Evolutionary conservation across 2,888 invertebrate species (phyloP).

Genomic region (Lottia scabra): DNA sequence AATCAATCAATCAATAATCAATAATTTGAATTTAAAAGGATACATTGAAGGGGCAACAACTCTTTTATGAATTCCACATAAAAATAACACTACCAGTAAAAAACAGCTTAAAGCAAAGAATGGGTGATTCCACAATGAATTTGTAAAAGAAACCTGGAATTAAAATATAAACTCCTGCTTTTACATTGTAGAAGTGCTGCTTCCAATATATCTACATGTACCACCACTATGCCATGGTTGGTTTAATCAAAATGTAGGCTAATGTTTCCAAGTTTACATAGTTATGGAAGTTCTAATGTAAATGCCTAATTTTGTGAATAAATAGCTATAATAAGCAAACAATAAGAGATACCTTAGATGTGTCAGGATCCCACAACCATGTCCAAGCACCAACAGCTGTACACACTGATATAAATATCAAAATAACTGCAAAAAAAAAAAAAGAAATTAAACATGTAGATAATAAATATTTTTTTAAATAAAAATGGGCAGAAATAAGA

Average conservation of each 20-base stretch:
- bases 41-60: constrained; percentile 85
- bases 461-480: too few relatives aligned
- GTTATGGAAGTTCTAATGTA: too few relatives aligned
- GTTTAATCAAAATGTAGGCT: too few relatives aligned
- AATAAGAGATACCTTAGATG: constrained; percentile 76
- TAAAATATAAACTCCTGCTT: not conserved
- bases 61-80: constrained; percentile 93
- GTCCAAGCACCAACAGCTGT: constrained; percentile 95
- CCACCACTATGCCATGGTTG: too few relatives aligned
- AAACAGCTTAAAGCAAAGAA: constrained; percentile 86
- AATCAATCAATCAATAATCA: too few relatives aligned
- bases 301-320: too few relatives aligned
- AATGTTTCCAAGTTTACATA: too few relatives aligned
- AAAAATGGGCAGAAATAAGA: too few relatives aligned
- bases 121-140: constrained; percentile 93
- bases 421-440: constrained; percentile 76
- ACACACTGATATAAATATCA: constrained; percentile 87
- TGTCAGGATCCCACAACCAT: constrained; percentile 94
- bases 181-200: too few relatives aligned
- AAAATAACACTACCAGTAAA: constrained; percentile 83
- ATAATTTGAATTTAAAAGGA: constrained; percentile 49
- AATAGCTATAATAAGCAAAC: too few relatives aligned
- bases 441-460: not conserved
- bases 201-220: too few relatives aligned
- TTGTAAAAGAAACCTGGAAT: constrained; percentile 80